Percentiles rank a stretch among this genome's conserved stretches.
Evolutionary conservation across 2,888 invertebrate species (phyloP).

Genomic region (Archips xylosteana): DNA sequence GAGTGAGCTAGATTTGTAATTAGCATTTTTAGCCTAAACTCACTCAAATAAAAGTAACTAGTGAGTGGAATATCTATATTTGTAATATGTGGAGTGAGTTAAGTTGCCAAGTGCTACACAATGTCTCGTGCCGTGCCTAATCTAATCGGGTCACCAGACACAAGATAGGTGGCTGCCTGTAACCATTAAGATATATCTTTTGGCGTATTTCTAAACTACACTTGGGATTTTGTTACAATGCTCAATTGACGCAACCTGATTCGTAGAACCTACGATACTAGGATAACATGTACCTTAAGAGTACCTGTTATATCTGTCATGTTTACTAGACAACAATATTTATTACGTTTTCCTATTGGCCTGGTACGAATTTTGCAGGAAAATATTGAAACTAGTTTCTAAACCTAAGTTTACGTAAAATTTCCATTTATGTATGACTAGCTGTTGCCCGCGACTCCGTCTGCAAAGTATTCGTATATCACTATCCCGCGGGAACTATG

Average conservation of each 20-base stretch:
- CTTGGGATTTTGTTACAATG: neutral
- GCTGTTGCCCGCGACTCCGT: too few species aligned
- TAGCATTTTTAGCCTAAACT: neutral
- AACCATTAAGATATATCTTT: constrained; percentile 27
- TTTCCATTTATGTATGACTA: too few species aligned
- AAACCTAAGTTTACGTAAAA: too few species aligned
- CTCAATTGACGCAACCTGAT: neutral
- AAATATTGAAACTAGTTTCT: neutral
- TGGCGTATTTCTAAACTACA: constrained; percentile 21
- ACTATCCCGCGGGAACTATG: too few species aligned
- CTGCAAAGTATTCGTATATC: too few species aligned
- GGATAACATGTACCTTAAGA: neutral
- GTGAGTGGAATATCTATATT: constrained; percentile 52
- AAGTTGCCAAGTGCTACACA: constrained; percentile 73
- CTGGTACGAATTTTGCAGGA: neutral
- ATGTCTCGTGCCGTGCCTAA: constrained; percentile 61
- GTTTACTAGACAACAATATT: neutral
- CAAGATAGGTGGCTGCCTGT: constrained; percentile 49
- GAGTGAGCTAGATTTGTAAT: neutral
- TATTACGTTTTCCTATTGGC: neutral
- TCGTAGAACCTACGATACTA: neutral
- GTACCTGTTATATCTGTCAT: neutral
- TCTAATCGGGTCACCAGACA: constrained; percentile 70
- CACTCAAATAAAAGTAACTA: constrained; percentile 11
- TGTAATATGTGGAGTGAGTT: constrained; percentile 52